These are phyloP conservation scores for Riptortus pedestris DNA, from an alignment of 1,140 invertebrate species.

Conservation along the genomic window DNA sequence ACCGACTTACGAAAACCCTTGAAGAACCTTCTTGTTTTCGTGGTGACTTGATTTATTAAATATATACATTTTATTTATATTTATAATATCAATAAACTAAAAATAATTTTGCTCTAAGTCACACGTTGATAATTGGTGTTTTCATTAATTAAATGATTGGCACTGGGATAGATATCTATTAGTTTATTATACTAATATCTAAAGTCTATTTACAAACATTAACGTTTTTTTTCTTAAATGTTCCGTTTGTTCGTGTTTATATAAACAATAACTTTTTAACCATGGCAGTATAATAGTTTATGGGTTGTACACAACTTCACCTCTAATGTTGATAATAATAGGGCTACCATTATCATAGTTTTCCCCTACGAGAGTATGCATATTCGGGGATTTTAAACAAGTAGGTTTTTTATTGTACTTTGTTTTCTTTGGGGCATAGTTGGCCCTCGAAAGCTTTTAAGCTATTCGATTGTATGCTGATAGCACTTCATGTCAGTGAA, in stretches of 20 bases:
- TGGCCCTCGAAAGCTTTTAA: neutral
- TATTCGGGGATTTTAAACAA: slow-evolving; percentile 6
- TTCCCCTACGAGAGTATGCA: neutral
- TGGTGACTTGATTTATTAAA: no score
- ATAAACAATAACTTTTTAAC: neutral
- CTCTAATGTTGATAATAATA: neutral
- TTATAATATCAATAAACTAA: no score
- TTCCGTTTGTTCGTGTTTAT: neutral
- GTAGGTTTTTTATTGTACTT: neutral
- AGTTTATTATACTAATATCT: no score
- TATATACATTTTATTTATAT: no score
- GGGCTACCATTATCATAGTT: slow-evolving; percentile 1
- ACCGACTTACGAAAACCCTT: no score
- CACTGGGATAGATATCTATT: no score
- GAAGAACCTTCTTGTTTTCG: no score
- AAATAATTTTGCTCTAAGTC: no score
- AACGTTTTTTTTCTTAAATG: neutral
- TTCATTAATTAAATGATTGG: no score
- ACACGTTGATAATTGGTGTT: no score
- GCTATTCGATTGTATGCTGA: neutral
- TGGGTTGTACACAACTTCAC: neutral
- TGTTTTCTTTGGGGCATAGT: neutral
- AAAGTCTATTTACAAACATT: neutral
- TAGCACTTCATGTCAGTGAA: neutral
- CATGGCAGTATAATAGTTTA: neutral